Evolutionary conservation across 2,888 invertebrate genomes (phyloP).

Genomic region (Metalampra italica): DNA sequence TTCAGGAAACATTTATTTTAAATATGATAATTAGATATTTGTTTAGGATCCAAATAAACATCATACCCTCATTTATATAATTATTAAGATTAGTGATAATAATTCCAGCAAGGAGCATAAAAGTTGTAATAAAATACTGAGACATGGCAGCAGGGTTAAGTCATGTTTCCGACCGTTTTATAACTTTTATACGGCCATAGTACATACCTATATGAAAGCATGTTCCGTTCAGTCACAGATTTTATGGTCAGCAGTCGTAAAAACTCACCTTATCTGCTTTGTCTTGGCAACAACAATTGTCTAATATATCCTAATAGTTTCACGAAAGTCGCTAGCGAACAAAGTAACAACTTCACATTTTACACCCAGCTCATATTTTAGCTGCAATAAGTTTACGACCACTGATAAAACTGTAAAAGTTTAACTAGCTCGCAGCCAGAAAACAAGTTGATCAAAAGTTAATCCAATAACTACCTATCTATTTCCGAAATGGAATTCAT

Average conservation of each 20-base stretch:
- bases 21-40: too few species aligned
- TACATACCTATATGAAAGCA: conserved; percentile 5
- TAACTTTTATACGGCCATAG: conserved; percentile 38
- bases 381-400: not conserved
- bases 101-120: conserved; percentile 16
- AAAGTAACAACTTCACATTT: not conserved
- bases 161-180: conserved; percentile 37
- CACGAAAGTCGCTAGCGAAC: not conserved
- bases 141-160: conserved; percentile 35
- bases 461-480: conserved; percentile 1
- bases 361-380: not conserved
- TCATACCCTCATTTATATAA: too few species aligned
- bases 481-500: not conserved
- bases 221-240: conserved; percentile 28
- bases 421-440: not conserved
- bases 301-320: too few species aligned
- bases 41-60: too few species aligned
- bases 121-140: conserved; percentile 29
- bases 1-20: too few species aligned
- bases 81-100: conserved; percentile 5
- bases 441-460: not conserved
- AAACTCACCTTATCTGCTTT: conserved; percentile 22
- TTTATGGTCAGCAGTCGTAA: conserved; percentile 38
- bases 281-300: not conserved
- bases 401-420: conserved; percentile 1